Evolutionary conservation across 1,140 invertebrate species (phyloP).

Genomic region (Drosophila nasuta): DNA sequence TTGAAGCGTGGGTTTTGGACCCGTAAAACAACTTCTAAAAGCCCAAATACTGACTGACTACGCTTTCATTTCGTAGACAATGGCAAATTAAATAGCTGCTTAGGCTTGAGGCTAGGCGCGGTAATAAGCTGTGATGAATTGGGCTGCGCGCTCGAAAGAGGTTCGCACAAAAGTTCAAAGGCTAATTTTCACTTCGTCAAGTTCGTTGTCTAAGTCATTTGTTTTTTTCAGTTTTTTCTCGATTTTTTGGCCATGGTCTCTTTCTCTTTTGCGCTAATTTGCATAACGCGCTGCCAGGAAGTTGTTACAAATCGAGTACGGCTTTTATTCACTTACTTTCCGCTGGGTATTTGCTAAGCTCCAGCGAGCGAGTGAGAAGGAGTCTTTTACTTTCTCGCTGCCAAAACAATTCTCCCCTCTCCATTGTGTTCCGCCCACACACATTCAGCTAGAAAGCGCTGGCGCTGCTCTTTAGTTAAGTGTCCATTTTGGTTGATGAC

Average conservation of each 20-base stretch:
- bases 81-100: conserved; percentile 47
- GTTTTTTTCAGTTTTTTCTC: neutral
- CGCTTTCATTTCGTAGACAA: conserved; percentile 61
- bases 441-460: conserved; percentile 26
- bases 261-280: conserved; percentile 60
- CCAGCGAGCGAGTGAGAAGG: neutral
- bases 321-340: conserved; percentile 67
- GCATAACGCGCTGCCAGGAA: conserved; percentile 68
- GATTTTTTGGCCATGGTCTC: conserved; percentile 16
- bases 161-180: conserved; percentile 52
- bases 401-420: conserved; percentile 14
- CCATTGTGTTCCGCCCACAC: conserved; percentile 15
- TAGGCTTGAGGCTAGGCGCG: conserved; percentile 42
- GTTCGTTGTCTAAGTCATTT: conserved; percentile 52
- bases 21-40: conserved; percentile 7
- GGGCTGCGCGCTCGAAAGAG: neutral
- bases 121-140: conserved; percentile 1
- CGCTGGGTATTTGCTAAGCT: conserved; percentile 1
- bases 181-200: conserved; percentile 70
- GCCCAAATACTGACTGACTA: neutral
- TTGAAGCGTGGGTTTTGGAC: conserved; percentile 41
- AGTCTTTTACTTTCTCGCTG: neutral
- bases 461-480: neutral
- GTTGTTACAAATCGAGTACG: conserved; percentile 45
- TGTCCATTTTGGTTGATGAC: conserved; percentile 31